phyloP scores from a whole-genome alignment of 2,888 invertebrate genomes.

The Strigamia maritima region DNA sequence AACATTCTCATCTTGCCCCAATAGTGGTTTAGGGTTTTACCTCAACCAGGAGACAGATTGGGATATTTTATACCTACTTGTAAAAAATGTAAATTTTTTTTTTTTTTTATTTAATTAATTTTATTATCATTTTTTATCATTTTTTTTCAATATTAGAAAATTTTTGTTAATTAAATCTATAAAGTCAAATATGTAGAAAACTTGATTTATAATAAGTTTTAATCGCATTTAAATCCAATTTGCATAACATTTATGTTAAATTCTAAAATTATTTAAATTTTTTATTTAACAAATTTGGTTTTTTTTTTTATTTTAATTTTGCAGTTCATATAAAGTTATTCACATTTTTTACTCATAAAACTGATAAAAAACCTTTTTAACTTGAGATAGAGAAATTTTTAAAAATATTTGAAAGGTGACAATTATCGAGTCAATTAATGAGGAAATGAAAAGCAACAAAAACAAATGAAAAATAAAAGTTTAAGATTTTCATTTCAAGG shows the following conservation, averaged over 20 bases:
- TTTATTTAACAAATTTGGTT: not conserved
- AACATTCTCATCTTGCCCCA: conserved; percentile 15
- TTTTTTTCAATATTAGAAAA: not conserved
- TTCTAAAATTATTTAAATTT: not conserved
- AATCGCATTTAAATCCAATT: not conserved
- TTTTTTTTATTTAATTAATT: not conserved
- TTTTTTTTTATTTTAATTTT: not conserved
- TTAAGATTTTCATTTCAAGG: too few species aligned
- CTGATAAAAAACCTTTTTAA: not conserved
- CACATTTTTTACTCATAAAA: not conserved
- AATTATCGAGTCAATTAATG: too few species aligned
- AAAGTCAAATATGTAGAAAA: not conserved
- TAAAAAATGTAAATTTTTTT: too few species aligned
- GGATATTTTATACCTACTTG: not conserved
- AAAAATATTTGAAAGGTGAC: too few species aligned
- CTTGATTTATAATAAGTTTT: not conserved
- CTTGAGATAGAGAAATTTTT: too few species aligned
- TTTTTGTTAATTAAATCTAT: not conserved
- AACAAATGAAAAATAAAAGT: too few species aligned
- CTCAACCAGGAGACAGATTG: not conserved
- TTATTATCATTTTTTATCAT: not conserved
- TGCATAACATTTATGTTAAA: not conserved
- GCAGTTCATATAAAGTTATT: not conserved
- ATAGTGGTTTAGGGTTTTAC: not conserved
- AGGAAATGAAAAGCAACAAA: too few species aligned